Conservation (phyloP, 2,113 vertebrate species). For the Tringa solitaria region DNA sequence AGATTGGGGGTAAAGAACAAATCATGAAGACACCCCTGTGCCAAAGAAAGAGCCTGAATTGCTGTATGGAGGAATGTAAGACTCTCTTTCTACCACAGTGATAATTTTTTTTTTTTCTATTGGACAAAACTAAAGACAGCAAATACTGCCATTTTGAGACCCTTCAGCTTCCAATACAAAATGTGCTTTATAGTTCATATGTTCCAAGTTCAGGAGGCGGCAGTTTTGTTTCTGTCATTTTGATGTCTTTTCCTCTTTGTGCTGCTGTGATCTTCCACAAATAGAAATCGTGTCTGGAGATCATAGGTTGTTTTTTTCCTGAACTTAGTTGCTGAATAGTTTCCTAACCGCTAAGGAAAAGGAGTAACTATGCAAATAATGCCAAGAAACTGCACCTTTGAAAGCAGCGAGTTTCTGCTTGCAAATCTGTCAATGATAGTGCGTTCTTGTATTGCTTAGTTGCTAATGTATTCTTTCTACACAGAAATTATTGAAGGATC, state of each 20-base stretch:
- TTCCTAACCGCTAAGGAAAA: background rate
- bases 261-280: background rate
- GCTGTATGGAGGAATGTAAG: background rate
- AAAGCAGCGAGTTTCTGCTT: background rate
- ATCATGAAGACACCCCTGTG: background rate
- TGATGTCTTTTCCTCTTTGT: background rate
- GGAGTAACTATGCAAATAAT: constrained; percentile 51
- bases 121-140: background rate
- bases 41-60: background rate
- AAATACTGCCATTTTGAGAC: background rate
- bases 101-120: background rate
- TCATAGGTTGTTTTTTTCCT: background rate
- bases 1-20: background rate
- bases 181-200: background rate
- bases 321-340: background rate
- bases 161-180: background rate
- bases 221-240: background rate
- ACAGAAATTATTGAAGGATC: background rate
- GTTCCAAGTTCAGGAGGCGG: background rate
- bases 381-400: background rate
- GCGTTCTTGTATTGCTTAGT: background rate
- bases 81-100: background rate
- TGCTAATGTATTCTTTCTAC: background rate
- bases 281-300: background rate
- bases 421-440: background rate